A percentile compares a stretch with the other conserved stretches of the same genome.
Conservation (phyloP, 2,888 invertebrate genomes). For the Brachypterus glaber region DNA sequence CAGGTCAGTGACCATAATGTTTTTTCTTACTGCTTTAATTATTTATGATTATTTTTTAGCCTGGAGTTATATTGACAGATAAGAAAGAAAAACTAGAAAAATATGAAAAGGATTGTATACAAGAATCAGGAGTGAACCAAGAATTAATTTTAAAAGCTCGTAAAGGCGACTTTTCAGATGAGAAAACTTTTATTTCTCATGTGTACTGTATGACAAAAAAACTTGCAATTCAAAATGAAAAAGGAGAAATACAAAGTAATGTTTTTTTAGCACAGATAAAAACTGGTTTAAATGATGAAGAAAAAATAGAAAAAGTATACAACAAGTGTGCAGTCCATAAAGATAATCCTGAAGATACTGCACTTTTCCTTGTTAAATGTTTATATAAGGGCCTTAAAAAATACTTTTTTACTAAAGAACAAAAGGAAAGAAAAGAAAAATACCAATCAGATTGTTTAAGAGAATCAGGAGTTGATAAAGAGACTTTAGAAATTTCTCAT, state of each 20-base stretch:
- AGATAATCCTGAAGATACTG: background rate
- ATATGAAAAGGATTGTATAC: background rate
- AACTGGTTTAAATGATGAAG: constrained; percentile 7
- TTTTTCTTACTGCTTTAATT: no score
- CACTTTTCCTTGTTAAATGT: background rate
- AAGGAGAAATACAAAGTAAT: background rate
- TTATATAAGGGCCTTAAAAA: constrained; percentile 14
- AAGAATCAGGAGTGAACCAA: background rate
- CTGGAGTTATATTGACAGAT: background rate
- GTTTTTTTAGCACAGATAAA: constrained; percentile 8
- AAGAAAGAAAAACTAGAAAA: constrained; percentile 6
- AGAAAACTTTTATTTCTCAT: background rate
- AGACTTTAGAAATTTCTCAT: constrained; percentile 6
- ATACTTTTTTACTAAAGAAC: background rate
- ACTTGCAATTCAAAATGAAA: background rate
- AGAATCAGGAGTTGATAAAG: constrained; percentile 14
- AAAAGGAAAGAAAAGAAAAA: constrained; percentile 5
- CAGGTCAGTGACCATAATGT: no score
- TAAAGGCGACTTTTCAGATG: background rate
- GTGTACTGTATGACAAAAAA: background rate
- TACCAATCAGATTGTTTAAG: constrained; percentile 15
- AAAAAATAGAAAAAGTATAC: background rate
- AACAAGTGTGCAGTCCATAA: background rate
- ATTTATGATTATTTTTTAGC: background rate
- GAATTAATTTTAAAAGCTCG: background rate